Conservation (phyloP, 1,140 invertebrate genomes). For the Sipha flava region DNA sequence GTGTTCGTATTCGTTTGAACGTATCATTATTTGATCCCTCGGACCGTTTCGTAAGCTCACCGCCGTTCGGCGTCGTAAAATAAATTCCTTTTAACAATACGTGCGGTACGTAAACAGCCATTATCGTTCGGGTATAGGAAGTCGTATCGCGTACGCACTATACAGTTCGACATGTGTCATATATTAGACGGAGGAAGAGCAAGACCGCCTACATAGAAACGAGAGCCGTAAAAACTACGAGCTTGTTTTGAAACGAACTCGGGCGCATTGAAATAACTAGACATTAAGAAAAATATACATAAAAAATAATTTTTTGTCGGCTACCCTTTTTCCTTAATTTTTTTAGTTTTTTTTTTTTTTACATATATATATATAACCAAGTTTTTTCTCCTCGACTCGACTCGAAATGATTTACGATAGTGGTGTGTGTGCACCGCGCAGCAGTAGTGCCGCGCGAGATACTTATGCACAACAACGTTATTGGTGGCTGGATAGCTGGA, state of each 20-base stretch:
- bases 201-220: background rate
- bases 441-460: background rate
- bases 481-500: background rate
- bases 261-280: slow-evolving; percentile 22
- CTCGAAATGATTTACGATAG: slow-evolving; percentile 19
- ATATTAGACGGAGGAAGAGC: background rate
- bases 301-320: slow-evolving; percentile 21
- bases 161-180: slow-evolving; percentile 23
- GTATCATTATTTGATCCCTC: too few relatives aligned
- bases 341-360: too few relatives aligned
- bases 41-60: background rate
- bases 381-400: too few relatives aligned
- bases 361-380: too few relatives aligned
- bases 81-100: background rate
- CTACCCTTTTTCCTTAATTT: slow-evolving; percentile 23
- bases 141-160: too few relatives aligned
- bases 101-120: background rate
- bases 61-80: background rate
- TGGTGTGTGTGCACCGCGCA: too few relatives aligned
- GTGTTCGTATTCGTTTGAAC: too few relatives aligned
- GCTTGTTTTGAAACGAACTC: slow-evolving; percentile 1
- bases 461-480: background rate
- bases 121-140: background rate
- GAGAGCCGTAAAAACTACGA: background rate
- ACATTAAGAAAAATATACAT: background rate